A percentile compares a stretch with the other conserved stretches of the same genome.
phyloP scores from a whole-genome alignment of 2,797 vertebrate genomes.

The Cuculus canorus region DNA sequence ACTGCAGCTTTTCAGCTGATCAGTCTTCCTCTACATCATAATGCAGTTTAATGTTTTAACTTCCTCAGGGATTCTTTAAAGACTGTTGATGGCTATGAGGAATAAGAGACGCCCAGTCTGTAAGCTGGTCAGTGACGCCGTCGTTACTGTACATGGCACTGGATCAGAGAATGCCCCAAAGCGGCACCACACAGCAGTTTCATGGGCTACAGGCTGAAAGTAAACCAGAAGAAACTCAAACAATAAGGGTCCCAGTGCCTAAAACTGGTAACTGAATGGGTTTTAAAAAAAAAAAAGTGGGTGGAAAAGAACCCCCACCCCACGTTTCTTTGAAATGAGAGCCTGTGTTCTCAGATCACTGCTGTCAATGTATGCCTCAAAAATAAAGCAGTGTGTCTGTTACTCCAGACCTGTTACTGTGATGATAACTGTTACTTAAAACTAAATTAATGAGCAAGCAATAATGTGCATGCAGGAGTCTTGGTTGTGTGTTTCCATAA shows the following conservation, averaged over 20 bases:
- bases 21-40: neutral
- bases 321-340: neutral
- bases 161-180: neutral
- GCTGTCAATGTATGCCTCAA: neutral
- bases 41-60: neutral
- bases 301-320: neutral
- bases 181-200: neutral
- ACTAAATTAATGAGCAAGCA: neutral
- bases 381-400: neutral
- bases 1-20: neutral
- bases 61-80: neutral
- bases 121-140: rapidly evolving
- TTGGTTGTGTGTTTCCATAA: neutral
- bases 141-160: neutral
- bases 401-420: neutral
- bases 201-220: neutral
- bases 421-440: neutral
- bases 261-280: neutral
- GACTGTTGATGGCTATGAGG: neutral
- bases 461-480: neutral
- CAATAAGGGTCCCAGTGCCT: neutral
- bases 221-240: neutral
- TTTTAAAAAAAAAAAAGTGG: neutral
- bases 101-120: neutral
- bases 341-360: neutral